Conservation (phyloP, 2,113 vertebrate genomes). For the Gopherus evgoodei region DNA sequence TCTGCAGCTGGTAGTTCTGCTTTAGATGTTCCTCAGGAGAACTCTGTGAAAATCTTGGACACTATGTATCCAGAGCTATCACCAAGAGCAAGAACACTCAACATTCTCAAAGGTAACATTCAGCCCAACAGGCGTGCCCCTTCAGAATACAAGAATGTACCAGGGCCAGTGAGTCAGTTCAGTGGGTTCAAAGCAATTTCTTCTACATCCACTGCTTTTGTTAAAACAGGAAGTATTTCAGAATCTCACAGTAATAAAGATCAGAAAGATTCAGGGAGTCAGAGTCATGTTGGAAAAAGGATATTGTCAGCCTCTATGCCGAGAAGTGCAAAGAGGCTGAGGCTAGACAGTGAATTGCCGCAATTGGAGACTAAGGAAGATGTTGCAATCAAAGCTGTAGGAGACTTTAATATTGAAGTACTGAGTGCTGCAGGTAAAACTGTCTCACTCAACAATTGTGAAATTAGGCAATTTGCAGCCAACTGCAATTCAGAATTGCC, state of each 20-base stretch:
- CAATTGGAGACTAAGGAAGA: slow-evolving; percentile 17
- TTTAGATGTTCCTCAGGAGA: slow-evolving; percentile 83
- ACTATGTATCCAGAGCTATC: slow-evolving; percentile 96
- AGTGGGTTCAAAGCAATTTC: slow-evolving; percentile 88
- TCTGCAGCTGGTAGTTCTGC: slow-evolving; percentile 72
- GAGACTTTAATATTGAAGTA: neutral
- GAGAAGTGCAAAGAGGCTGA: slow-evolving; percentile 85
- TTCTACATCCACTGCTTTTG: slow-evolving; percentile 90
- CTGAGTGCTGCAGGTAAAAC: neutral
- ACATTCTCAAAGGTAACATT: slow-evolving; percentile 91
- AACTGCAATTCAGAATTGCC: neutral
- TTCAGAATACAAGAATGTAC: slow-evolving; percentile 62
- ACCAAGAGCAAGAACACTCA: slow-evolving; percentile 91
- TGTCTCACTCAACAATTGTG: neutral
- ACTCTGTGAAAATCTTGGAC: slow-evolving; percentile 93
- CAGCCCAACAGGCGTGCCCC: slow-evolving; percentile 77
- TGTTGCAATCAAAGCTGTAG: neutral
- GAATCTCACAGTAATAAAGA: slow-evolving; percentile 44
- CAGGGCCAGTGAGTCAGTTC: slow-evolving; percentile 74
- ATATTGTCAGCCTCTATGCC: slow-evolving; percentile 43
- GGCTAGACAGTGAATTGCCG: slow-evolving; percentile 80
- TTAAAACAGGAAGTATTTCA: slow-evolving; percentile 83
- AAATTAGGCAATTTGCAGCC: neutral
- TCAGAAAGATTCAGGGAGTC: slow-evolving; percentile 13
- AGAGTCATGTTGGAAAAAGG: slow-evolving; percentile 76